A percentile compares a stretch with the other conserved stretches of the same genome.
Evolutionary conservation across 1,140 invertebrate genomes (phyloP).

Genomic region (Hesperophylax magnus): DNA sequence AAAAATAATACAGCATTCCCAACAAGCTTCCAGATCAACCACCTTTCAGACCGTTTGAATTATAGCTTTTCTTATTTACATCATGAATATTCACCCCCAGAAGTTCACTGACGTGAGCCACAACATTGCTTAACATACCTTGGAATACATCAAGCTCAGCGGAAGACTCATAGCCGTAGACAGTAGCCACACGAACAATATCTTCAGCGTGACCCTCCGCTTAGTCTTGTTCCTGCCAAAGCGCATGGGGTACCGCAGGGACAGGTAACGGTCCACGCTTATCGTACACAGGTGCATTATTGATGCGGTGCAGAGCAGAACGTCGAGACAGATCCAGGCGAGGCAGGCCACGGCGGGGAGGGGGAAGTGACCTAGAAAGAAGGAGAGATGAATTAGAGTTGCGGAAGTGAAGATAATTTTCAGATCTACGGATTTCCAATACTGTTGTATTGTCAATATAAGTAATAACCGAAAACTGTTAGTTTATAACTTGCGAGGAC

Average conservation of each 20-base stretch:
- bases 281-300: constrained; percentile 98
- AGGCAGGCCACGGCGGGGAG: constrained; percentile 86
- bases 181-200: constrained; percentile 91
- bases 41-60: no score
- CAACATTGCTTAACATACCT: constrained; percentile 73
- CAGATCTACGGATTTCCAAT: no score
- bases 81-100: no score
- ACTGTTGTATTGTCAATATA: no score
- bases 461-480: no score
- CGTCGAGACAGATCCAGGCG: constrained; percentile 92
- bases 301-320: constrained; percentile 95
- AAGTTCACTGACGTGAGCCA: no score
- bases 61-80: no score
- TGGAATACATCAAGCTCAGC: constrained; percentile 88
- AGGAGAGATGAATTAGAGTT: constrained; percentile 22
- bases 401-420: no score
- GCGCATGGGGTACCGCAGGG: constrained; percentile 88
- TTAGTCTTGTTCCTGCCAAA: constrained; percentile 93
- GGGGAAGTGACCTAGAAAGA: constrained; percentile 86
- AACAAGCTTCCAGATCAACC: no score
- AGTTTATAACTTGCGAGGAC: no score
- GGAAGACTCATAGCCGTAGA: constrained; percentile 92
- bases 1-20: no score
- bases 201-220: constrained; percentile 88
- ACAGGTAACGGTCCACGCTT: constrained; percentile 91